Evolutionary conservation across 2,888 invertebrate genomes (phyloP), one percentile per base, ranked within the genome.

Genomic region (Eupithecia vulgata): DNA sequence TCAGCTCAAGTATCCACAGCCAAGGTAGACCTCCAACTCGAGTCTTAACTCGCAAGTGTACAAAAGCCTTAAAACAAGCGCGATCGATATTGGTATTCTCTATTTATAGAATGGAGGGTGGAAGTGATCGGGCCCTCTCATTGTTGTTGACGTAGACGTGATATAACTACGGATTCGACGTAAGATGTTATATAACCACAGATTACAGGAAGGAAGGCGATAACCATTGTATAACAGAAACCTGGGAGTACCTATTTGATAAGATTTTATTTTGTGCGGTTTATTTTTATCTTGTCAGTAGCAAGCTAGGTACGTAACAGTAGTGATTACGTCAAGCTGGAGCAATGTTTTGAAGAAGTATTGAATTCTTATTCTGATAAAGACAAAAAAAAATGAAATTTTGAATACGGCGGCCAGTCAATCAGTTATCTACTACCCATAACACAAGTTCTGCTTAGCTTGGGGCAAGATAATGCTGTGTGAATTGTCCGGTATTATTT

Each of bases 51-150:
- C 30, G 61, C 34, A 17, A 17, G 57, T 61, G 61, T 34, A 15
- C 15, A 17, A 61, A 17, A 13, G 57, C 57, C 42, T 76, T 48
- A 62, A 70, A 77, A 74, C 70, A 76, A 75, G 35, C 67, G 66
- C 61, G 74, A 77, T 78, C 78, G 70, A 77, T 74, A 17, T 45
- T 52, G 30, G 25, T 70, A 70, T 75, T 68, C 68, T 65, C 71
- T 78, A 79, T 78, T 78, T 78, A 73, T 77, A 79, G 75, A 70
- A 48, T 17, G 34, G 34, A 30, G 61, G 34, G 61, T 61, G 61
- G 15, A 34, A 61, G 15, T 61, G 34, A 61, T 57, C 57, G 57
- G 21, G 5, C 52, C 7, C 15, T 61, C 61, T 61, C 17, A 61
- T 61, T 61, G 61, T 61, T 61, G 64, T 62, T 57, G 48, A 61